These are phyloP conservation scores for Dolichopus griseipennis DNA, from an alignment of 2,888 invertebrate genomes.

Conservation along the genomic window DNA sequence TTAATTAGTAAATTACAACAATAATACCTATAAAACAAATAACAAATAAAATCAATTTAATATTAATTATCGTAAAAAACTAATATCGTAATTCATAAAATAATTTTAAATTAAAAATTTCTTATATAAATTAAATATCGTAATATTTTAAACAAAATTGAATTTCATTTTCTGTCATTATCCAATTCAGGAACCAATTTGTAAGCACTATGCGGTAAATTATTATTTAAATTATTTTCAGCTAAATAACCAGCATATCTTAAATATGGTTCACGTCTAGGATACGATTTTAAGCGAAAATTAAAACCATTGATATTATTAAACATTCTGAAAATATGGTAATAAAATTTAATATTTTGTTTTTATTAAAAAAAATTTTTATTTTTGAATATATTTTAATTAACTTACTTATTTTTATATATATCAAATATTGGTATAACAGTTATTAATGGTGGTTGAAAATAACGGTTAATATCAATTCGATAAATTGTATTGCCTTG, in stretches of 20 bases:
- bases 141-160: too few relatives aligned
- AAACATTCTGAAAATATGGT: neutral
- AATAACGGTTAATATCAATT: neutral
- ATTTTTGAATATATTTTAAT: neutral
- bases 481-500: neutral
- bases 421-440: neutral
- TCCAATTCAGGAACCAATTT: neutral
- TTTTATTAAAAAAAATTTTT: too few relatives aligned
- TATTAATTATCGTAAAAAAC: too few relatives aligned
- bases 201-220: neutral
- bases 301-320: neutral
- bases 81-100: too few relatives aligned
- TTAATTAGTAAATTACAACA: too few relatives aligned
- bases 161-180: neutral
- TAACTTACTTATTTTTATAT: neutral
- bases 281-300: neutral
- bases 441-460: neutral
- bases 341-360: too few relatives aligned
- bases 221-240: neutral
- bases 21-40: too few relatives aligned
- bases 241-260: neutral
- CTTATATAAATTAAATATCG: too few relatives aligned
- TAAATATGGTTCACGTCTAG: neutral
- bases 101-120: too few relatives aligned
- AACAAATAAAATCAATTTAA: too few relatives aligned